phyloP scores from a whole-genome alignment of 1,140 invertebrate species.

The Argopecten irradians region DNA sequence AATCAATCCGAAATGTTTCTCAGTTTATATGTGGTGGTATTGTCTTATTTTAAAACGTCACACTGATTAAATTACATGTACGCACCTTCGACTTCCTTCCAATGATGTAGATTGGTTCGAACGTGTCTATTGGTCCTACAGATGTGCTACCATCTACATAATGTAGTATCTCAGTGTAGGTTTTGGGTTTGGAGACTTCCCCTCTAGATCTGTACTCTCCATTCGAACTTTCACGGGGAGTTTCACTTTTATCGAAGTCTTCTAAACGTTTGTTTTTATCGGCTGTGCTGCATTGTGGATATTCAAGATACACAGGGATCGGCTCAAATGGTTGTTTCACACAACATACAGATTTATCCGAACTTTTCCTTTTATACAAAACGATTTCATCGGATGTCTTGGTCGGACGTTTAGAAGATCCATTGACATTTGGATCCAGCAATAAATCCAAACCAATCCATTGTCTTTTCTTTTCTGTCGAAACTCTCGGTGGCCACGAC shows the following conservation, averaged over 20 bases:
- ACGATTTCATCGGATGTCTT: background rate
- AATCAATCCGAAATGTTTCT: too few species aligned
- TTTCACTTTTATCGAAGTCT: background rate
- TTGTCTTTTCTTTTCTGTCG: background rate
- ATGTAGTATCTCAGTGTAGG: background rate
- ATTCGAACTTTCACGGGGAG: background rate
- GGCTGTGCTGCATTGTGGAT: background rate
- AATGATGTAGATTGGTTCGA: background rate
- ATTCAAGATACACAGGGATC: background rate
- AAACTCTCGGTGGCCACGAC: background rate
- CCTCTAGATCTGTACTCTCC: background rate
- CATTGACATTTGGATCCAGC: background rate
- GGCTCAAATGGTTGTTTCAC: background rate
- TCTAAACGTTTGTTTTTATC: background rate
- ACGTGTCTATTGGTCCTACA: background rate
- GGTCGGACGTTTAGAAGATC: background rate
- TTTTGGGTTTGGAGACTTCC: background rate
- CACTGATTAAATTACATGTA: too few species aligned
- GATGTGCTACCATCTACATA: background rate
- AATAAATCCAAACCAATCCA: constrained; percentile 1
- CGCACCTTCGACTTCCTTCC: background rate
- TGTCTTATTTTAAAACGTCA: too few species aligned
- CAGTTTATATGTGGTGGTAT: too few species aligned
- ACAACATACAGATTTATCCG: background rate
- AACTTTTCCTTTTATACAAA: background rate